Conservation (phyloP, 1,140 invertebrate genomes). For the Oppia nitens region DNA sequence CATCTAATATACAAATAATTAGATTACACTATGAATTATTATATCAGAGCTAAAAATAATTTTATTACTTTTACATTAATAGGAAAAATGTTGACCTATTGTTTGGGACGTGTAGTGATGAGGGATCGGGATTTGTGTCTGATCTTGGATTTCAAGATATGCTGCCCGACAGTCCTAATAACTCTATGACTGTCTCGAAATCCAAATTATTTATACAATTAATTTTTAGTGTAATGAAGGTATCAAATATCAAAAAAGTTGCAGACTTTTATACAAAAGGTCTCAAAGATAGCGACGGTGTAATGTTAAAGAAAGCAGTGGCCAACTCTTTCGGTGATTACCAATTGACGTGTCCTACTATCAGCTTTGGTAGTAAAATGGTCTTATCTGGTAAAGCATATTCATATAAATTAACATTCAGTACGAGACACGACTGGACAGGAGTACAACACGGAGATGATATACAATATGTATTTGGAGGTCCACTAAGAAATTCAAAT, state of each 20-base stretch:
- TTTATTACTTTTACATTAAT: not conserved
- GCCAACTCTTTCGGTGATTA: constrained; percentile 3
- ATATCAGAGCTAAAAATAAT: too few species aligned
- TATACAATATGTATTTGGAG: not conserved
- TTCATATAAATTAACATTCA: not conserved
- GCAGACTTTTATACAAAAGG: not conserved
- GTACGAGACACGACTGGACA: constrained; percentile 4
- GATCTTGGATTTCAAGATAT: not conserved
- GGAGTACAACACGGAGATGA: constrained; percentile 2
- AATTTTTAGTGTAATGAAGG: not conserved
- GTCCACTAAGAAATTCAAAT: not conserved
- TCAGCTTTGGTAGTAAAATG: not conserved
- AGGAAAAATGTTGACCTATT: not conserved
- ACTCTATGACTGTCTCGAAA: not conserved
- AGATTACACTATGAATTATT: too few species aligned
- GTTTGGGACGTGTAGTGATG: constrained; percentile 2
- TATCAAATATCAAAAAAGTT: not conserved
- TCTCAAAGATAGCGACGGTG: not conserved
- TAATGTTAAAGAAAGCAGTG: not conserved
- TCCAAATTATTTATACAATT: not conserved
- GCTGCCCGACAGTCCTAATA: not conserved
- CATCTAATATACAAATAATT: too few species aligned
- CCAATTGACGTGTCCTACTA: constrained; percentile 2
- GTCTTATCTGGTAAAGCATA: not conserved
- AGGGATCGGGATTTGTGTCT: constrained; percentile 1